Evolutionary conservation across 2,113 vertebrate species (phyloP).

Genomic region (Zeus faber): DNA sequence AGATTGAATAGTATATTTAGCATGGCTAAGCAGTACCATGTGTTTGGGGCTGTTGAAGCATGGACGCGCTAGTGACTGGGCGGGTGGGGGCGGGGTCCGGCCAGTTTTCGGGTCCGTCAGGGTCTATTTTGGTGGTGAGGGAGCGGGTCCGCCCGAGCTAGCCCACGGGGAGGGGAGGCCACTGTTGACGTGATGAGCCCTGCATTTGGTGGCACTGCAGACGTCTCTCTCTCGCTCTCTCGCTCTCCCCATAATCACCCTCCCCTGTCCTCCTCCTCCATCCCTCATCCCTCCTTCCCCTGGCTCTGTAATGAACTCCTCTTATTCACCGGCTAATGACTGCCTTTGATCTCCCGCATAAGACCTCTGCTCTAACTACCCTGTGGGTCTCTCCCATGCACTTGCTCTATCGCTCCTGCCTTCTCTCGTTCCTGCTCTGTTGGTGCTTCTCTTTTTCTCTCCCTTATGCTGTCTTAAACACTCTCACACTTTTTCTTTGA

Average conservation of each 20-base stretch:
- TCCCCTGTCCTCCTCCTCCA: constrained; percentile 32
- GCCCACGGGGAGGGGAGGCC: constrained; percentile 42
- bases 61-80: constrained; percentile 46
- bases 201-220: constrained; percentile 63
- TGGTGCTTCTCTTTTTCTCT: constrained; percentile 4
- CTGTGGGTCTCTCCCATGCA: constrained; percentile 52
- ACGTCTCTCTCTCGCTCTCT: constrained; percentile 59
- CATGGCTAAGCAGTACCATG: constrained; percentile 67
- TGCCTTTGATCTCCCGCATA: constrained; percentile 78
- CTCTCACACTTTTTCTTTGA: constrained; percentile 20
- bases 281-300: constrained; percentile 64
- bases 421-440: background rate
- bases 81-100: constrained; percentile 1
- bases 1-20: constrained; percentile 57
- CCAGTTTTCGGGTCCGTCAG: constrained; percentile 23
- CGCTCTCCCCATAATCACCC: background rate
- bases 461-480: background rate
- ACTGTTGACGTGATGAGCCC: constrained; percentile 70
- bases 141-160: constrained; percentile 61
- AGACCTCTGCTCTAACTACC: constrained; percentile 76
- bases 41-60: constrained; percentile 59
- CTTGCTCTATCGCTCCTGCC: constrained; percentile 44
- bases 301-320: constrained; percentile 81
- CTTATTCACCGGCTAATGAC: constrained; percentile 81
- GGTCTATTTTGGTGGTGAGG: constrained; percentile 46